These are phyloP conservation scores for Dioctria rufipes DNA, from an alignment of 2,888 invertebrate genomes.

Conservation along the genomic window DNA sequence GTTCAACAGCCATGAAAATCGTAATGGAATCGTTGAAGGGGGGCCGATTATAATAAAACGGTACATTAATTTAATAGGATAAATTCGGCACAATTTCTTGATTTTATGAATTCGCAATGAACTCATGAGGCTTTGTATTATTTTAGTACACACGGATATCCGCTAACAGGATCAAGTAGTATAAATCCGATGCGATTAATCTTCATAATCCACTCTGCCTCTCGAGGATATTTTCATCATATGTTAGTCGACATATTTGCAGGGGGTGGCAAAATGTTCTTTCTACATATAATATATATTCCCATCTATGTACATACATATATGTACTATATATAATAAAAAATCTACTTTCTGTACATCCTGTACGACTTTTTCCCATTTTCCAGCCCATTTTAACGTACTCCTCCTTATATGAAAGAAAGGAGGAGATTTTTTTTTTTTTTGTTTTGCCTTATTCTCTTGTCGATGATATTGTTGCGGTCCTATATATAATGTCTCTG, in stretches of 20 bases:
- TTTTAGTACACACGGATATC: not conserved
- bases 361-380: not conserved
- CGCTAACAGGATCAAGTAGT: conserved; percentile 43
- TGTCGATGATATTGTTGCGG: conserved; percentile 32
- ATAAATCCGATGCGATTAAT: conserved; percentile 57
- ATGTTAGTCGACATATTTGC: conserved; percentile 54
- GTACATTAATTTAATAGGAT: conserved; percentile 52
- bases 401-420: not conserved
- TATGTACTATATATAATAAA: no score
- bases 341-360: not conserved
- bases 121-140: not conserved
- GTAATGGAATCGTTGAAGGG: not conserved
- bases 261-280: conserved; percentile 4
- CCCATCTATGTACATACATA: no score
- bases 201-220: conserved; percentile 58
- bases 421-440: not conserved
- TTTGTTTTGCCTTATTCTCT: not conserved
- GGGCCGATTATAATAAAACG: conserved; percentile 54
- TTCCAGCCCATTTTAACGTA: not conserved
- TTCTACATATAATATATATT: no score
- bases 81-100: conserved; percentile 16
- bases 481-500: not conserved
- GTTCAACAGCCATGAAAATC: no score
- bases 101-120: conserved; percentile 14
- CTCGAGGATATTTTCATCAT: conserved; percentile 58